Base-by-base conservation (phyloP, 2,888 invertebrate species). In the Cryptus armator region DNA sequence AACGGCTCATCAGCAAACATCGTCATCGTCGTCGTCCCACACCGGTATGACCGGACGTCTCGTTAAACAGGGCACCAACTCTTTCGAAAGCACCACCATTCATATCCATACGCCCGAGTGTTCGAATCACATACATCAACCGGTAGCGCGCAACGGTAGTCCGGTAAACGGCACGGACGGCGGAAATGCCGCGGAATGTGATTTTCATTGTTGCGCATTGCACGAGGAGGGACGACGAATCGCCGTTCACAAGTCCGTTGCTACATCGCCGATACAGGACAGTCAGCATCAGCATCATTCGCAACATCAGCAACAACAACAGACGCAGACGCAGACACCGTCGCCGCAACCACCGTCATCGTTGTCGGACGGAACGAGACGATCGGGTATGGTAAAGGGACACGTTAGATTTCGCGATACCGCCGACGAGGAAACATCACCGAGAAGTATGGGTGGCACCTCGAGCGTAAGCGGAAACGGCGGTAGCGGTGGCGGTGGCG, bases 131-230 rank as follows among this genome's bases (percentile, higher is more conserved):
- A 95, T 95, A 90, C 97, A 97, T 94, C 96, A 96, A 90, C 96
- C 96, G 91, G 95, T 95, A 87, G 95, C 95, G 88, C 95, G 96
- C 64, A 95, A 96, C 87, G 96, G 96, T 77, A 95, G 96, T 91
- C 96, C 95, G 90, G 94, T 95, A 92, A 95, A 96, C 92, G 92
- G 93, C 16, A 90, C 93, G 88, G 95, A 95, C 92, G 94, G 95
- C 92, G 93, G 95, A 92, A 93, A 95, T 48, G 91, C 92, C 64
- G 95, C 95, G 88, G 98, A 98, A 94, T 98, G 98, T 95, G 98
- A 98, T 95, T 98, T 98, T 94, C 98, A 98, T 94, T 98, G 98
- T 94, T 98, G 98, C 95, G 97, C 98, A 87, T 95, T 98, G 91
- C 98, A 98, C 95, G 98, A 98, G 94, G 98, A 98, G 94, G 98